These are phyloP conservation scores for Brienomyrus longianalis DNA, from an alignment of 2,113 vertebrate species.

Conservation along the genomic window DNA sequence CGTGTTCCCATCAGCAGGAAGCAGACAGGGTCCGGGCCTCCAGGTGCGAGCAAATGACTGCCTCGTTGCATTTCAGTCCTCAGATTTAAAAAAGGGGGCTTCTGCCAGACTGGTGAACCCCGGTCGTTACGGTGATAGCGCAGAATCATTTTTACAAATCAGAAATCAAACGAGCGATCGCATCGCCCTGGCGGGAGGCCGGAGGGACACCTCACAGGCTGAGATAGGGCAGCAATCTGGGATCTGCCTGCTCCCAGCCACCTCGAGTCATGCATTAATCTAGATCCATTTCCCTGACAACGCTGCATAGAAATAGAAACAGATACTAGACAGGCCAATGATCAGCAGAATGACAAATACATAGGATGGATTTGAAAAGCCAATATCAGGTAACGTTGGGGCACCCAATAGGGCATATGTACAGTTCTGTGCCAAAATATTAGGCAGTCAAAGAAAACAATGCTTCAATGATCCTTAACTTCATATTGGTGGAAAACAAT, in stretches of 20 bases:
- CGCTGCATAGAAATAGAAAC: background rate
- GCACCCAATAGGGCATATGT: background rate
- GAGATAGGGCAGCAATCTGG: background rate
- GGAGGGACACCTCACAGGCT: background rate
- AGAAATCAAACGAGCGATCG: background rate
- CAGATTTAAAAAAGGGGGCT: background rate
- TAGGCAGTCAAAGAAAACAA: background rate
- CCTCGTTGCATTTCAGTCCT: background rate
- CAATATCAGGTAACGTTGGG: background rate
- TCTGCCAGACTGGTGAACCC: background rate
- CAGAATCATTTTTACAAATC: slow-evolving; percentile 1
- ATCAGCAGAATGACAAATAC: background rate
- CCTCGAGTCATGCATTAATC: background rate
- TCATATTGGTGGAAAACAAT: background rate
- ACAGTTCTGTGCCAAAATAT: background rate
- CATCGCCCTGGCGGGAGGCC: background rate
- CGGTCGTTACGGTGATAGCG: background rate
- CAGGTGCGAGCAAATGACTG: background rate
- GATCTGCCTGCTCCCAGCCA: background rate
- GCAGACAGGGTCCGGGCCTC: background rate
- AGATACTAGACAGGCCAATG: background rate
- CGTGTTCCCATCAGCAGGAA: background rate
- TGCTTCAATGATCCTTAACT: background rate
- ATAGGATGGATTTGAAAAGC: background rate
- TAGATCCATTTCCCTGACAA: background rate